Base-by-base conservation (phyloP, 2,113 vertebrate species). In the Herpetotheres cachinnans region DNA sequence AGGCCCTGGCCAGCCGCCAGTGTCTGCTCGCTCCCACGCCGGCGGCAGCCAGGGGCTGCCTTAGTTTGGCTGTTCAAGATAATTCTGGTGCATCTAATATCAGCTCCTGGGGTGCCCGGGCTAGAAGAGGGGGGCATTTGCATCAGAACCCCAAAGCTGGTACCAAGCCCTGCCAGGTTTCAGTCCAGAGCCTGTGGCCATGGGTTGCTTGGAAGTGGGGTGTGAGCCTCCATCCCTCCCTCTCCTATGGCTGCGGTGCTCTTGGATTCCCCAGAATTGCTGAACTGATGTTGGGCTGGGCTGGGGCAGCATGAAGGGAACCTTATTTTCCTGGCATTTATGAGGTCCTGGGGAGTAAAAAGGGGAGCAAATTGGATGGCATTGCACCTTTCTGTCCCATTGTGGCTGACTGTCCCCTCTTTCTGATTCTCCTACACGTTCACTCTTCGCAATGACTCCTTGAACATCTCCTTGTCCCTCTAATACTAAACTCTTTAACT, bases 1-100 rank as follows among this genome's bases (percentile, higher is more conserved):
- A 1, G 25, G 13, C 26, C 32, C 50, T 78, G 91, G 89, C 26
- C 9, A 1, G 5, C 32, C 26, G 59, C 65, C 89, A 40, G 58
- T 0, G 0, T 38, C 89, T n/a, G 24, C 36, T 83, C 1, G 0
- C 42, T 90, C 74, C 92, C 56, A 30, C 0, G 1, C 47, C 0
- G 2, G 21, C 0, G 10, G 61, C 30, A 56, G n/a, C 22, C 4
- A 0, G 36, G 72, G 55, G 89, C 2, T 50, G 63, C 42, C 55
- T 83, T 18, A 32, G 36, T 61, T 83, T 66, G 74, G 32, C 3
- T n/a, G 61, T 0, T 6, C 3, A 17, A 46, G 59, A 29, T 55
- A 11, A 46, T 38, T 58, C 80, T n/a, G 47, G 47, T 69, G 13
- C 9, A 7, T 54, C 40, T 46, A 8, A 32, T 18, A 44, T 5